Conservation (phyloP, 2,888 invertebrate genomes). For the Platycheirus albimanus region DNA sequence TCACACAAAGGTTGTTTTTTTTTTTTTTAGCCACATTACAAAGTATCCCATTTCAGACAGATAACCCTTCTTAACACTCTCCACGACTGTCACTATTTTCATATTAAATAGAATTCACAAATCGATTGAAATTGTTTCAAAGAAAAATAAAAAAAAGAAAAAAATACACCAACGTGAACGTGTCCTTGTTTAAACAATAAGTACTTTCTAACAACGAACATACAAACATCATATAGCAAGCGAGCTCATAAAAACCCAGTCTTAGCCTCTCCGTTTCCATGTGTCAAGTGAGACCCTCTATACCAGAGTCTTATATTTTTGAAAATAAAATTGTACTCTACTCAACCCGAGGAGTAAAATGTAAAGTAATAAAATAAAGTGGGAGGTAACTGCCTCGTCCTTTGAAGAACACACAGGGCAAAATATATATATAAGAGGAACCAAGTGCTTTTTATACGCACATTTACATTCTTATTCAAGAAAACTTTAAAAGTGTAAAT, state of each 20-base stretch:
- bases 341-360: conserved; percentile 5
- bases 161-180: too few relatives aligned
- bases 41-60: conserved; percentile 1
- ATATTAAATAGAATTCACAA: conserved; percentile 10
- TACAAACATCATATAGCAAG: too few relatives aligned
- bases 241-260: conserved; percentile 2
- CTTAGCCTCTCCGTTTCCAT: not conserved
- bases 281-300: conserved; percentile 1
- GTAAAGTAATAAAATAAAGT: conserved; percentile 36
- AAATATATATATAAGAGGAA: not conserved
- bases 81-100: conserved; percentile 25
- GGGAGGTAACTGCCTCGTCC: conserved; percentile 21
- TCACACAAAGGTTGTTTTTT: not conserved
- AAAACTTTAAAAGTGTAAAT: conserved; percentile 22
- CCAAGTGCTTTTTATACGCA: conserved; percentile 28
- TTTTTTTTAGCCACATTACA: not conserved
- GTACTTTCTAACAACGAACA: too few relatives aligned
- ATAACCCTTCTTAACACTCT: conserved; percentile 20
- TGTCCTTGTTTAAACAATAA: too few relatives aligned
- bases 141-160: not conserved
- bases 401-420: too few relatives aligned
- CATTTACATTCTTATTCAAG: conserved; percentile 21
- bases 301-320: too few relatives aligned
- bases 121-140: conserved; percentile 16
- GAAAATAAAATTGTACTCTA: conserved; percentile 3